phyloP scores from a whole-genome alignment of 2,113 vertebrate species.

The Sylvietta virens region DNA sequence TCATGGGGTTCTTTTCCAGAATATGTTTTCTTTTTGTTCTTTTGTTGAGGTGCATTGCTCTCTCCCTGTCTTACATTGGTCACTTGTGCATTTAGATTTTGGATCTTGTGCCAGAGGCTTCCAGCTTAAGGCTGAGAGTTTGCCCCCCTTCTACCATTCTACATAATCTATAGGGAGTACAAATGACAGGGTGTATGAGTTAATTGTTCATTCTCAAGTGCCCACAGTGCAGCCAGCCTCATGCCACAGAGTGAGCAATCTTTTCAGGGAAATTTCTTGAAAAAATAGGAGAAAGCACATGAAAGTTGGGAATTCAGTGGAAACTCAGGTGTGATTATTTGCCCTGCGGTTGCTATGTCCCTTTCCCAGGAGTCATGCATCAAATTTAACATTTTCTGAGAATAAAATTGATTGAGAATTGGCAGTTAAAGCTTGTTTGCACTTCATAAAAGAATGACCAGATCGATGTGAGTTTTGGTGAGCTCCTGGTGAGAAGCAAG shows the following conservation, averaged over 20 bases:
- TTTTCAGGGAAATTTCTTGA: background rate
- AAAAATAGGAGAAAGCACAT: background rate
- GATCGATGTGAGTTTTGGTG: background rate
- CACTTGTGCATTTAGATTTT: background rate
- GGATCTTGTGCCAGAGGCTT: background rate
- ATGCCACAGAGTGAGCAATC: background rate
- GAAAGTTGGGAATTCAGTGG: background rate
- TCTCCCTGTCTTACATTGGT: background rate
- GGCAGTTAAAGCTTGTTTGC: background rate
- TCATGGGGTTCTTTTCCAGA: fast-evolving
- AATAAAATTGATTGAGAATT: background rate
- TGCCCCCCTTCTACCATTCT: background rate
- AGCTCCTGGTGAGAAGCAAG: background rate
- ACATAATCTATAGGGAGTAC: background rate
- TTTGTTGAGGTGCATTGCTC: background rate
- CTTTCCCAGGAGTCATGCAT: background rate
- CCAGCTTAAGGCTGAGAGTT: background rate
- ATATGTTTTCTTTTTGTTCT: background rate
- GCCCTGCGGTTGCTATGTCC: background rate
- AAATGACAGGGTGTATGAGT: background rate
- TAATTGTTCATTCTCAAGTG: background rate
- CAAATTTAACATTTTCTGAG: background rate
- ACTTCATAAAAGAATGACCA: background rate
- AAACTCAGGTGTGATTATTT: background rate
- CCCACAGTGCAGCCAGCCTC: background rate